phyloP scores from a whole-genome alignment of 2,888 invertebrate species.

The Nomada fucata region DNA sequence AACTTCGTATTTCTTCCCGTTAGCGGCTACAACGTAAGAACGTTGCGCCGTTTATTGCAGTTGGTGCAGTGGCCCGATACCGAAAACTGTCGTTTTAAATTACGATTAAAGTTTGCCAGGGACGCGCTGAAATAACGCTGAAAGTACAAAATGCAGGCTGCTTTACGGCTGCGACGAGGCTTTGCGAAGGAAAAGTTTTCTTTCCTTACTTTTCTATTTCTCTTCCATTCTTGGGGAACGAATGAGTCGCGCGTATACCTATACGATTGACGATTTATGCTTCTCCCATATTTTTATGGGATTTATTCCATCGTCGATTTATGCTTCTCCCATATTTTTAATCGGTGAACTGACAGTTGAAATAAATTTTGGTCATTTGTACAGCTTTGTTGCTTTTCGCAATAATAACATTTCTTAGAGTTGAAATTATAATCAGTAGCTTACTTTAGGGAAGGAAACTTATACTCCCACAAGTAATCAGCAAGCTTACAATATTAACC shows the following conservation, averaged over 20 bases:
- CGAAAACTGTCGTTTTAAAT: slow-evolving; percentile 37
- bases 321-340: too few relatives aligned
- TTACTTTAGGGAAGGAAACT: too few relatives aligned
- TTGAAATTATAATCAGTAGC: too few relatives aligned
- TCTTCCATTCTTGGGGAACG: background rate
- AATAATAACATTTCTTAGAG: too few relatives aligned
- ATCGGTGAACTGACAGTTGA: too few relatives aligned
- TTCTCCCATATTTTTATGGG: too few relatives aligned
- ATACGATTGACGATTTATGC: too few relatives aligned
- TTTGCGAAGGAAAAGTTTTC: background rate
- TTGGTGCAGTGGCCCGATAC: slow-evolving; percentile 27
- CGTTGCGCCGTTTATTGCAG: slow-evolving; percentile 43
- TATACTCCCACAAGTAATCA: too few relatives aligned
- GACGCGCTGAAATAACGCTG: slow-evolving; percentile 13
- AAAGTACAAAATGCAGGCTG: background rate
- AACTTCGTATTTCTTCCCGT: slow-evolving; percentile 55
- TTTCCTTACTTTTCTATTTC: background rate
- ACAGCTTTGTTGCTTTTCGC: too few relatives aligned
- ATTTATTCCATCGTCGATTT: too few relatives aligned
- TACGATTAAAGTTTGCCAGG: slow-evolving; percentile 14
- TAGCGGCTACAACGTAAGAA: slow-evolving; percentile 39
- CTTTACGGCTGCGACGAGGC: slow-evolving; percentile 1
- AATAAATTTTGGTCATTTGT: too few relatives aligned
- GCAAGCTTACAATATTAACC: too few relatives aligned
- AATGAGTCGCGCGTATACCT: background rate